phyloP scores from a whole-genome alignment of 2,888 invertebrate genomes.

The Iphiclides podalirius region DNA sequence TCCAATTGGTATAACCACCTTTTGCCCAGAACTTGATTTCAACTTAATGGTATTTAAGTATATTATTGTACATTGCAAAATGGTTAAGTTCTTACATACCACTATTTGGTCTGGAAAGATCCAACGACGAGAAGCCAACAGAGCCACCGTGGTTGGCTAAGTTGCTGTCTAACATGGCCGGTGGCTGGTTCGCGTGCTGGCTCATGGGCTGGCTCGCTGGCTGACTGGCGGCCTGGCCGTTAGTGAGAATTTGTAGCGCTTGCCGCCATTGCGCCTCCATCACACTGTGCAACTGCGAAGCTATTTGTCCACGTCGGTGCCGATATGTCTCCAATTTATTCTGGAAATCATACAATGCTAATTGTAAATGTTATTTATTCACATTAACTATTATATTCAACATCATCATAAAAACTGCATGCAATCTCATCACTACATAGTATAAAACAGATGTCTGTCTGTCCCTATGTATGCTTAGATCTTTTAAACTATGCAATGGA shows the following conservation, averaged over 20 bases:
- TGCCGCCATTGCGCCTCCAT: constrained; percentile 92
- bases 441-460: too few species aligned
- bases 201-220: neutral
- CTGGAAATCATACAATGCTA: too few species aligned
- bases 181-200: constrained; percentile 1
- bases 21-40: too few species aligned
- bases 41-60: too few species aligned
- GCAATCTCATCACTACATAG: too few species aligned
- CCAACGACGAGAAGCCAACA: constrained; percentile 19
- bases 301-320: constrained; percentile 82
- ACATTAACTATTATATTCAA: too few species aligned
- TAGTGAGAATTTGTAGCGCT: constrained; percentile 84
- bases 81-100: constrained; percentile 20
- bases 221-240: constrained; percentile 24
- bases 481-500: too few species aligned
- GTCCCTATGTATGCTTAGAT: too few species aligned
- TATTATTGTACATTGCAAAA: too few species aligned
- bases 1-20: too few species aligned
- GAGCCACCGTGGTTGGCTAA: constrained; percentile 20
- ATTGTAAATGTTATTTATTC: too few species aligned
- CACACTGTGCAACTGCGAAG: constrained; percentile 86
- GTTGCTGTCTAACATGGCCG: constrained; percentile 6
- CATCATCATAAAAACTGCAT: too few species aligned
- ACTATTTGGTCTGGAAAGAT: constrained; percentile 26
- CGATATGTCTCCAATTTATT: constrained; percentile 63